phyloP scores from a whole-genome alignment of 2,113 vertebrate species.

The human (Homo sapiens) region GRCh38 chr11:118426001-118426500 shows the following conservation, averaged over 20 bases:
- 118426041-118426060: too few relatives aligned
- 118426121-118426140: neutral
- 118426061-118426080: neutral
- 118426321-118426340: conserved; percentile 3
- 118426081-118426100: neutral
- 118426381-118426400: neutral
- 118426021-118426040: neutral
- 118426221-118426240: conserved; percentile 9
- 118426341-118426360: conserved; percentile 38
- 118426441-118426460: neutral
- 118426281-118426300: conserved; percentile 5
- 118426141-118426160: neutral
- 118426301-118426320: neutral
- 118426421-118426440: neutral
- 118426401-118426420: neutral
- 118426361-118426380: neutral
- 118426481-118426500: neutral
- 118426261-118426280: neutral
- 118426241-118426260: conserved; percentile 37
- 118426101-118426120: neutral
- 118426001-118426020: neutral
- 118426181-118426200: neutral
- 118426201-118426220: neutral
- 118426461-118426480: neutral
- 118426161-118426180: neutral